Base-by-base conservation (phyloP, 2,113 vertebrate genomes). In the Platichthys flesus region DNA sequence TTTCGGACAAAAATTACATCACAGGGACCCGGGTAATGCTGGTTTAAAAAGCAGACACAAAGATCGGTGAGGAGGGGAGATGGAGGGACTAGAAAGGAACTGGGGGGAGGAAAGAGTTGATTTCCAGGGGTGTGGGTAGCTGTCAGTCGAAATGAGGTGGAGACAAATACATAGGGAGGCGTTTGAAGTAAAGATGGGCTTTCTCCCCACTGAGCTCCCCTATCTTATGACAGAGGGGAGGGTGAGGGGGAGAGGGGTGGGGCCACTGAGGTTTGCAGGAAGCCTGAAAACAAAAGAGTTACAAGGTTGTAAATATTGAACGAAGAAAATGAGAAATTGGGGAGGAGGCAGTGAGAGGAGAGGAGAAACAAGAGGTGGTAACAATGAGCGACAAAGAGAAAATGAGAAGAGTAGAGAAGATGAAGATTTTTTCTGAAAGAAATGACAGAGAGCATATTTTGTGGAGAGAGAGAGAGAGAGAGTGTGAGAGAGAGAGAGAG, bases 161-260 rank as follows among this genome's bases (percentile, higher is more conserved):
- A 87, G 86, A 84, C 88, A 86, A 92, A 90, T 77, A 90, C 82
- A 88, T 79, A 75, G 81, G 54, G 82, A 88, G 78, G 72, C 37
- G 85, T 92, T 93, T 94, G 92, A 94, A 93, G 90, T 92, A 78
- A 81, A 82, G 90, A 83, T 74, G 24, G 90, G 81, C 88, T 88
- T 85, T 35, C 78, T 90, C 84, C 83, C 91, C 74, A 23, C 76
- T 55, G 56, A 72, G 81, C 81, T 85, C 76, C 72, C 57, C 74
- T 86, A 89, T 90, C 88, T 90, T 88, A 92, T 90, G 92, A 83
- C 74, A 89, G 74, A 31, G 31, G 5, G 31, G 67, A 59, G 37
- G 63, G 68, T 28, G 63, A 9, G 59, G 59, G 79, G 70, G 65
- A 67, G 76, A 45, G 45, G 65, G 70, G n/a, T 5, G 45, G 83